phyloP scores from a whole-genome alignment of 2,888 invertebrate genomes.

The Heliconius aoede region DNA sequence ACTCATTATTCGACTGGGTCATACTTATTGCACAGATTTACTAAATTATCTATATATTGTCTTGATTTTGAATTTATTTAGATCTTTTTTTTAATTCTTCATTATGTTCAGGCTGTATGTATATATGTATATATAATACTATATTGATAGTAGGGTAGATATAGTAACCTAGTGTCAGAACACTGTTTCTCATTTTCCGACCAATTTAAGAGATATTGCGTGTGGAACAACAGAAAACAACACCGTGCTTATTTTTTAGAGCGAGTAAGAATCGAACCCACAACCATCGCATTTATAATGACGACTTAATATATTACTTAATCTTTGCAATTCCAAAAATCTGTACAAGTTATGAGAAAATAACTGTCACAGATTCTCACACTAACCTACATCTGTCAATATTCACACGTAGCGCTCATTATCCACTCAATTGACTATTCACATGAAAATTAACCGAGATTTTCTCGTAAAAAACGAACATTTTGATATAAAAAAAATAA shows the following conservation, averaged over 20 bases:
- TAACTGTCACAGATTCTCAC: constrained; percentile 41
- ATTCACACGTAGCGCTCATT: constrained; percentile 66
- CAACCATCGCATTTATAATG: not conserved
- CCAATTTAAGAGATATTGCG: not conserved
- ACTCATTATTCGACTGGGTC: too few species aligned
- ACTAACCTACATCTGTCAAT: constrained; percentile 62
- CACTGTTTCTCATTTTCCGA: not conserved
- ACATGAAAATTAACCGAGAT: constrained; percentile 66
- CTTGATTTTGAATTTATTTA: too few species aligned
- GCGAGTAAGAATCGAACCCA: too few species aligned
- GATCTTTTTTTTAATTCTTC: too few species aligned
- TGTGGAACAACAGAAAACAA: not conserved
- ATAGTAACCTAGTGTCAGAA: not conserved
- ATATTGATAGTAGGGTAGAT: not conserved
- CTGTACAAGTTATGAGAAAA: constrained; percentile 26
- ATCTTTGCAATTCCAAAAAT: constrained; percentile 20
- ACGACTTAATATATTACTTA: not conserved
- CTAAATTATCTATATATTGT: too few species aligned
- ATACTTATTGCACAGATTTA: too few species aligned
- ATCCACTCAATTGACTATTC: constrained; percentile 61
- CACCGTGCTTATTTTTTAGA: not conserved
- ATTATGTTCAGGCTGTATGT: too few species aligned
- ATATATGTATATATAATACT: too few species aligned
- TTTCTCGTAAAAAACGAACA: constrained; percentile 58
- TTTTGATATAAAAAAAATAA: constrained; percentile 58